Conservation (phyloP, 2,888 invertebrate genomes). For the Pseudolycoriella hygida region DNA sequence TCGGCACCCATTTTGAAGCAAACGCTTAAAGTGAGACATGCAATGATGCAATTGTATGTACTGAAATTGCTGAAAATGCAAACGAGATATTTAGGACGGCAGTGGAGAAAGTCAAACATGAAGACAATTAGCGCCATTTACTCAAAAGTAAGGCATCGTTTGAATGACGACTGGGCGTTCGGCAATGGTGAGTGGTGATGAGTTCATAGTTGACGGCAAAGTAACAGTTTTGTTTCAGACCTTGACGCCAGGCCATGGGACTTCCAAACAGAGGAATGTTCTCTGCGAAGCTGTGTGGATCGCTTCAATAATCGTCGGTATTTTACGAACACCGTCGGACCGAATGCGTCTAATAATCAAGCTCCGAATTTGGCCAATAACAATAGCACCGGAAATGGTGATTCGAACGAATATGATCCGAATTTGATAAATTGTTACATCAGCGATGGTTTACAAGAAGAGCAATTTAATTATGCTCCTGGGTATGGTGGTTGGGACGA, state of each 20-base stretch:
- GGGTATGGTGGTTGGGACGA: constrained; percentile 29
- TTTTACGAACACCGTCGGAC: constrained; percentile 20
- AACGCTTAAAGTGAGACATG: constrained; percentile 85
- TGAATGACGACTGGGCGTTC: constrained; percentile 99
- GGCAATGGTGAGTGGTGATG: constrained; percentile 54
- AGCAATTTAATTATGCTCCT: constrained; percentile 16
- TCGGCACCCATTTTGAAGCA: constrained; percentile 96
- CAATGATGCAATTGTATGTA: constrained; percentile 95
- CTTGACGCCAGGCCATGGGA: constrained; percentile 97
- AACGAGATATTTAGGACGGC: constrained; percentile 94
- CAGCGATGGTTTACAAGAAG: constrained; percentile 9
- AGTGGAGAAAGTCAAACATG: constrained; percentile 99
- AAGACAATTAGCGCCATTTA: constrained; percentile 99
- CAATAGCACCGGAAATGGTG: background rate
- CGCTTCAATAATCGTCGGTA: constrained; percentile 90
- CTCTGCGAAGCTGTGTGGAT: constrained; percentile 84
- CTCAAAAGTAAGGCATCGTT: constrained; percentile 83
- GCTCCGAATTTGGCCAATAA: background rate
- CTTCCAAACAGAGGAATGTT: constrained; percentile 94
- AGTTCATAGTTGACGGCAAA: no score
- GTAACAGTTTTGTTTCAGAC: constrained; percentile 33
- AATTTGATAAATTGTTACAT: background rate
- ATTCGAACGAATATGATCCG: background rate
- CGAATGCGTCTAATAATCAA: background rate
- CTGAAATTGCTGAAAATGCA: constrained; percentile 98